A percentile compares a stretch with the other conserved stretches of the same genome.
Evolutionary conservation across 2,113 vertebrate species (phyloP).

Genomic region (Elaphurus davidianus): DNA sequence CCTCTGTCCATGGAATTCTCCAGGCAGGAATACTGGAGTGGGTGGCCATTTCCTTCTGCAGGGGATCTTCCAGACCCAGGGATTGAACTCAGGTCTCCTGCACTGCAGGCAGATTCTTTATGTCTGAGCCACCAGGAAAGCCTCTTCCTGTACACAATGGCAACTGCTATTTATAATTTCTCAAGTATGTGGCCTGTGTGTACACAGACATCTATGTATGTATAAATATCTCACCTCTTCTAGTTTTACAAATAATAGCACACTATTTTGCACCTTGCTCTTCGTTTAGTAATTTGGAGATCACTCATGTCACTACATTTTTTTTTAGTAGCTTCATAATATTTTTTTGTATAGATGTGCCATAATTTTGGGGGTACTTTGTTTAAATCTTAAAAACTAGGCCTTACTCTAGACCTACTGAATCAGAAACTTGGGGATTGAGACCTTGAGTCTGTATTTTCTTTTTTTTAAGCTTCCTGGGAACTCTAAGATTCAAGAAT

Average conservation of each 20-base stretch:
- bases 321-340: constrained; percentile 10
- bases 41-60: background rate
- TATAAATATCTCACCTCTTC: background rate
- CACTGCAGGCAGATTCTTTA: background rate
- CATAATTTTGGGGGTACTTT: background rate
- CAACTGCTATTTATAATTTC: background rate
- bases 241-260: constrained; percentile 13
- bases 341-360: background rate
- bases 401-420: background rate
- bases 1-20: background rate
- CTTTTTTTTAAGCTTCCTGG: background rate
- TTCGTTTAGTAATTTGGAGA: constrained; percentile 22
- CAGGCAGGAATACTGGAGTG: background rate
- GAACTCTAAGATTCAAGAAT: background rate
- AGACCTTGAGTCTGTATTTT: background rate
- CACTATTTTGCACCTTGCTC: background rate
- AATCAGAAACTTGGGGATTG: background rate
- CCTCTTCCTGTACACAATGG: background rate
- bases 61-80: background rate
- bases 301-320: background rate
- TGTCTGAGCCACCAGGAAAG: background rate
- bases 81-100: background rate
- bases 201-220: background rate
- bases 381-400: background rate
- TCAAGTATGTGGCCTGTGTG: background rate